Evolutionary conservation across 2,113 vertebrate species (phyloP), one percentile per base, ranked within the genome.

Genomic region (Ivindomyrus marchei): DNA sequence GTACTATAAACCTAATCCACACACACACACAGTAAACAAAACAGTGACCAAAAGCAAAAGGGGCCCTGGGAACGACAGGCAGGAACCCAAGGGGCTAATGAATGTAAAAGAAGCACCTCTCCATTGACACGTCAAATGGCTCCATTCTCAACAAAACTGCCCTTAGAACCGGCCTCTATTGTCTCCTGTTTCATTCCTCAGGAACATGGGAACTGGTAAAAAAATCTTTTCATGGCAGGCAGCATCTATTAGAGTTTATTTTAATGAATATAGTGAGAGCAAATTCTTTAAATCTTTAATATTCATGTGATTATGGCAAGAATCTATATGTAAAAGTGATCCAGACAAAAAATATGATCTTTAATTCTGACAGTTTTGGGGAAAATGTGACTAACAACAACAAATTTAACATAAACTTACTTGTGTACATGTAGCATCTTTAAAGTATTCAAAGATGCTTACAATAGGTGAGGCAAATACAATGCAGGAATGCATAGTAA

Each of bases 31-130:
- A 62, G 7, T 62, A 62, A 36, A 88, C 52, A 89, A 90, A 91
- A 91, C 85, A 91, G 94, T 96, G 95, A 96, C 94, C 96, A 94
- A 97, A 94, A 95, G 93, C 95, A 96, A 97, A 96, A 96, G 95
- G 93, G 96, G 91, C 86, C 92, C 95, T 95, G 94, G 94, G 83
- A 94, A 94, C 94, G 95, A 80, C 70, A 74, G 19, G 89, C 95
- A 95, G 96, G 95, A 96, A 94, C 94, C 95, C 96, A 95, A 97
- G 96, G 97, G 97, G 97, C 97, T 98, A 98, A 98, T 98, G 97
- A 99, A 98, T 98, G 98, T 97, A 97, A 97, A 97, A 97, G 97
- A 98, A 98, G 96, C 97, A 97, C 97, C 96, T 97, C 95, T 96
- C 96, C 97, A 97, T 96, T 96, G 96, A 97, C 97, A 97, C 97